phyloP scores from a whole-genome alignment of 2,888 invertebrate species.

The Scaptodrosophila latifasciaeformis region DNA sequence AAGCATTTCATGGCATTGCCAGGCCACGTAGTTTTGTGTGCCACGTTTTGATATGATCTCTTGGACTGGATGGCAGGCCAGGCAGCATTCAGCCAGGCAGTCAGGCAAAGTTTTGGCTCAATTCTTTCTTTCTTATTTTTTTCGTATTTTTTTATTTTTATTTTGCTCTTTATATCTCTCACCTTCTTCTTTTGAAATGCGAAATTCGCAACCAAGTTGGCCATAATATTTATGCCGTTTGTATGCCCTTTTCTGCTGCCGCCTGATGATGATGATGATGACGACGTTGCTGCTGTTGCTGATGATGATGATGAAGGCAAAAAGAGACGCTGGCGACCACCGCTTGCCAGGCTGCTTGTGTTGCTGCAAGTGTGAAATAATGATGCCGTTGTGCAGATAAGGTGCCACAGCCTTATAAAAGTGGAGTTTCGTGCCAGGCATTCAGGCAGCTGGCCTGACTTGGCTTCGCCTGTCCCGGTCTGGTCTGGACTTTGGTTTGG shows the following conservation, averaged over 20 bases:
- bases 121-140: conserved; percentile 31
- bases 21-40: conserved; percentile 44
- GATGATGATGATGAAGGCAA: not conserved
- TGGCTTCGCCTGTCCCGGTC: conserved; percentile 10
- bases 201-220: conserved; percentile 31
- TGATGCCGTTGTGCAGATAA: conserved; percentile 73
- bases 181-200: not conserved
- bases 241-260: conserved; percentile 44
- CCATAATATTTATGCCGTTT: conserved; percentile 63
- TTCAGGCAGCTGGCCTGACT: conserved; percentile 18
- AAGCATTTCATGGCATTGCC: conserved; percentile 50
- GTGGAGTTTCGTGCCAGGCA: conserved; percentile 53
- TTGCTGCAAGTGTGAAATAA: conserved; percentile 71
- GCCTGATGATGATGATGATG: conserved; percentile 9
- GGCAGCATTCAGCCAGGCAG: too few relatives aligned
- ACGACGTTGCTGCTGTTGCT: conserved; percentile 6
- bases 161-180: conserved; percentile 13
- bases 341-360: conserved; percentile 24
- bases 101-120: too few relatives aligned
- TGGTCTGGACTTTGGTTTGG: not conserved
- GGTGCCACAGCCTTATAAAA: conserved; percentile 52
- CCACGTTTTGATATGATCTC: conserved; percentile 61
- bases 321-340: conserved; percentile 4
- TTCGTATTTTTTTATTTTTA: conserved; percentile 12
- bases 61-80: too few relatives aligned